Percentiles rank a stretch among this genome's conserved stretches.
Evolutionary conservation across 1,140 invertebrate genomes (phyloP).

Genomic region (Olivierus martensii): DNA sequence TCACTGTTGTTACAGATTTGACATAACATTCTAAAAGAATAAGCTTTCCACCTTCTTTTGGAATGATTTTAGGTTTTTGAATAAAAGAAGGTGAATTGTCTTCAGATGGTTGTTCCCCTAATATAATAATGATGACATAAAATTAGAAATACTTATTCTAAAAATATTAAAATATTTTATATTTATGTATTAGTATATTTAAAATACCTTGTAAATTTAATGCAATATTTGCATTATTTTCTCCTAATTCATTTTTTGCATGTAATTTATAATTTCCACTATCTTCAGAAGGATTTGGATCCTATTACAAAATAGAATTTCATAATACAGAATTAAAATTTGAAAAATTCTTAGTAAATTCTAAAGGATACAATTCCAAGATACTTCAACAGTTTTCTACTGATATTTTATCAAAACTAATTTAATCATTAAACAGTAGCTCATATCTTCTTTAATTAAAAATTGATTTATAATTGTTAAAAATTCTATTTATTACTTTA

Average conservation of each 20-base stretch:
- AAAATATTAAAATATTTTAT: not conserved
- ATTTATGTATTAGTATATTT: too few species aligned
- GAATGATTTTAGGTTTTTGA: constrained; percentile 94
- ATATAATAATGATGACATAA: not conserved
- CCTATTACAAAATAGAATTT: constrained; percentile 54
- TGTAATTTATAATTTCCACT: constrained; percentile 98
- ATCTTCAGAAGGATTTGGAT: constrained; percentile 76
- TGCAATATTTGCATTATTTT: constrained; percentile 99
- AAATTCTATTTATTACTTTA: too few species aligned
- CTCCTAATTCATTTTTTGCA: constrained; percentile 93
- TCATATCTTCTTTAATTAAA: too few species aligned
- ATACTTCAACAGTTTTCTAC: too few species aligned
- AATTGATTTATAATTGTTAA: too few species aligned
- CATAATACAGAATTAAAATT: too few species aligned
- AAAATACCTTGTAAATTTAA: constrained; percentile 91
- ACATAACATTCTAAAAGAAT: constrained; percentile 94
- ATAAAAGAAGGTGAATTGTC: constrained; percentile 75
- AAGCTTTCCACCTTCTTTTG: constrained; percentile 86
- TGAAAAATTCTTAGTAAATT: too few species aligned
- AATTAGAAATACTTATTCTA: not conserved
- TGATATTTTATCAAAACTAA: too few species aligned
- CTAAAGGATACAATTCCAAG: too few species aligned
- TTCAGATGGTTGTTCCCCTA: constrained; percentile 39
- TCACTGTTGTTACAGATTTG: constrained; percentile 71
- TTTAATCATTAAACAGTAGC: too few species aligned